These are phyloP conservation scores for Entomobrya multifasciata DNA, from an alignment of 2,888 invertebrate genomes.

Conservation along the genomic window DNA sequence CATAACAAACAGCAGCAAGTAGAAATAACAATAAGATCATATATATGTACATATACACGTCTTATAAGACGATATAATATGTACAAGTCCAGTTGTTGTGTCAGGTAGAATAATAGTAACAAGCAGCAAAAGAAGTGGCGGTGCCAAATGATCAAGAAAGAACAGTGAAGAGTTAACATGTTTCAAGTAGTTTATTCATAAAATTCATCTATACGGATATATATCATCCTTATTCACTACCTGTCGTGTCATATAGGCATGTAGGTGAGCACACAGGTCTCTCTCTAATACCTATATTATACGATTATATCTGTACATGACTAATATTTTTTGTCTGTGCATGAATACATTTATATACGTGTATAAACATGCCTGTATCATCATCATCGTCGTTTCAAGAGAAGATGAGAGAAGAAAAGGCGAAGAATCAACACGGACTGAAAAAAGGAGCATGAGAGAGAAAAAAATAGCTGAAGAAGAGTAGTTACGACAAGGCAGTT, in stretches of 20 bases:
- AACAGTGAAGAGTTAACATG: conserved; percentile 68
- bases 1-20: neutral
- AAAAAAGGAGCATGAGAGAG: conserved; percentile 42
- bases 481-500: conserved; percentile 66
- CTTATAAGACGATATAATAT: conserved; percentile 4
- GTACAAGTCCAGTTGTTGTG: conserved; percentile 52
- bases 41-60: neutral
- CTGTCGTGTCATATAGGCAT: conserved; percentile 29
- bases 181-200: conserved; percentile 66
- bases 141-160: conserved; percentile 13
- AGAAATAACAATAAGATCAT: neutral
- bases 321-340: conserved; percentile 61
- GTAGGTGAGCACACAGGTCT: conserved; percentile 13
- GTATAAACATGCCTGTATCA: conserved; percentile 33
- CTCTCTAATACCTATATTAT: conserved; percentile 38
- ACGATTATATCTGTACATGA: conserved; percentile 50
- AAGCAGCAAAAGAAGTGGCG: conserved; percentile 12
- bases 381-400: neutral
- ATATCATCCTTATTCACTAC: conserved; percentile 21
- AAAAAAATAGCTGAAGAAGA: conserved; percentile 55
- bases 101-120: conserved; percentile 57
- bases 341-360: conserved; percentile 54
- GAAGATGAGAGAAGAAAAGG: conserved; percentile 8
- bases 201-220: conserved; percentile 32
- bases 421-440: conserved; percentile 6